A percentile compares a stretch with the other conserved stretches of the same genome.
phyloP scores from a whole-genome alignment of 1,140 invertebrate genomes.

The Harpegnathos saltator region DNA sequence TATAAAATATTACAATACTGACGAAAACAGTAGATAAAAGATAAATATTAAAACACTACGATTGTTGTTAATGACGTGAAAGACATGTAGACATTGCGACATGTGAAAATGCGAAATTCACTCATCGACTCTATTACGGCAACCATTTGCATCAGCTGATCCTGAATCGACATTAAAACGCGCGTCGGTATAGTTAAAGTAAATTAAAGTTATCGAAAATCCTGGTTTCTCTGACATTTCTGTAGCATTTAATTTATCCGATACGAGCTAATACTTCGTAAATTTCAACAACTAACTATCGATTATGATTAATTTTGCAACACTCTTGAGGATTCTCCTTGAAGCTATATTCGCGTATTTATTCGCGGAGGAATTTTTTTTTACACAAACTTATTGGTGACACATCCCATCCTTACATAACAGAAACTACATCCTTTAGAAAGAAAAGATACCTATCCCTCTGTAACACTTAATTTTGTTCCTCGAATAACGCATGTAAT shows the following conservation, averaged over 20 bases:
- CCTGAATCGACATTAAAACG: background rate
- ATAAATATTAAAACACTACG: background rate
- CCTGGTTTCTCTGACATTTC: conserved; percentile 17
- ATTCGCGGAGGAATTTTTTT: conserved; percentile 15
- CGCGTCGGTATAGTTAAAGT: conserved; percentile 1
- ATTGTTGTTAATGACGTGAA: conserved; percentile 13
- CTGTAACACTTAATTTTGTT: background rate
- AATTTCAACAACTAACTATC: conserved; percentile 20
- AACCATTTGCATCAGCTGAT: background rate
- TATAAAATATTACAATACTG: background rate
- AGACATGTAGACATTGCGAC: conserved; percentile 5
- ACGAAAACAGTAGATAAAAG: background rate
- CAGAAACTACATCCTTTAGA: background rate
- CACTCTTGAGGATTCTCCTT: background rate
- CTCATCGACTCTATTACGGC: background rate
- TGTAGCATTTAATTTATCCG: conserved; percentile 28
- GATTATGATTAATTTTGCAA: conserved; percentile 32
- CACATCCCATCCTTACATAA: conserved; percentile 38
- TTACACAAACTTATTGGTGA: conserved; percentile 13
- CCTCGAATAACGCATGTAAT: background rate
- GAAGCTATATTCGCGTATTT: too few relatives aligned
- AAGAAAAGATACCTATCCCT: background rate
- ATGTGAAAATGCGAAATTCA: background rate
- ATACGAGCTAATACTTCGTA: conserved; percentile 26
- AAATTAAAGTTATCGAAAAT: conserved; percentile 13